Conservation (phyloP, 2,888 invertebrate species). For the Orthonychiurus folsomi region DNA sequence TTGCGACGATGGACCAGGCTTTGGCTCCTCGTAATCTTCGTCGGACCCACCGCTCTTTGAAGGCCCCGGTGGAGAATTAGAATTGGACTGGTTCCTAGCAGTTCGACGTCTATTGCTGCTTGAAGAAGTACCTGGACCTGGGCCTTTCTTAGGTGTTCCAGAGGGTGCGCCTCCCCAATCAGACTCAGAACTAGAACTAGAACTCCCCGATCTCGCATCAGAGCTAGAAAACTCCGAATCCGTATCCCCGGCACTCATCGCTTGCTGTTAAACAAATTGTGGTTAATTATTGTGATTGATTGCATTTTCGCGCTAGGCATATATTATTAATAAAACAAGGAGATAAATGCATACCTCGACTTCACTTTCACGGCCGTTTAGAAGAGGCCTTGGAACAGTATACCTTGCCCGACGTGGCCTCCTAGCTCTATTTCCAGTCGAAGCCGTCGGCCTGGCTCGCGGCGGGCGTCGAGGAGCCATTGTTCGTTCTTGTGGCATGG, state of each 20-base stretch:
- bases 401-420: neutral
- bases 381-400: neutral
- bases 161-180: constrained; percentile 32
- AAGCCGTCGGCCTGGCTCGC: neutral
- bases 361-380: constrained; percentile 1
- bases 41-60: constrained; percentile 21
- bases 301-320: no score
- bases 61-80: neutral
- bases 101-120: constrained; percentile 12
- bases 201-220: constrained; percentile 6
- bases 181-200: constrained; percentile 31
- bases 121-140: neutral
- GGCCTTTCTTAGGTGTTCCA: constrained; percentile 6
- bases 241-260: neutral
- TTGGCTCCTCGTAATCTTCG: constrained; percentile 28
- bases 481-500: constrained; percentile 29
- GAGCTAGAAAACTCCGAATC: constrained; percentile 9
- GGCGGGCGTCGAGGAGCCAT: constrained; percentile 18
- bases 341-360: no score
- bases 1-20: constrained; percentile 35
- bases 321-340: no score
- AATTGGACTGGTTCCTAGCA: constrained; percentile 14
- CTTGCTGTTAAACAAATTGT: neutral
- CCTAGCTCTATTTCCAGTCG: neutral
- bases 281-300: no score